Evolutionary conservation across 2,113 vertebrate genomes (phyloP).

Genomic region (Carassius auratus): DNA sequence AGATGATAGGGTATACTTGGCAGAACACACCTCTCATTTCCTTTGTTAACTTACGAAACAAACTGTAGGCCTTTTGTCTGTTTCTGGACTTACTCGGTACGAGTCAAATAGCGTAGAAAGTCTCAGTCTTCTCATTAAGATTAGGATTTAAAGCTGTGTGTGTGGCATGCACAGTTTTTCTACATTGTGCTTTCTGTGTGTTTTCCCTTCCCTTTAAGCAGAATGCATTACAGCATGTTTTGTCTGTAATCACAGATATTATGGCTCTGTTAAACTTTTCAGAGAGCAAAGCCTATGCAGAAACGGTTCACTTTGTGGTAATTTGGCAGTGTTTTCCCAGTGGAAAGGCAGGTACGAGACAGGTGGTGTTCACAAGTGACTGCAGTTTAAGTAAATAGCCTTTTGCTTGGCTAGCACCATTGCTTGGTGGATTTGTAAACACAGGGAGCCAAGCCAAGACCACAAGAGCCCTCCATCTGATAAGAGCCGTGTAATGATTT

Average conservation of each 20-base stretch:
- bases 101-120: background rate
- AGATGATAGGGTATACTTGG: constrained; percentile 32
- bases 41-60: constrained; percentile 15
- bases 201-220: background rate
- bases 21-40: constrained; percentile 42
- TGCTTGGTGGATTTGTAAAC: constrained; percentile 18
- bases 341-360: constrained; percentile 20
- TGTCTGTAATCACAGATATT: constrained; percentile 5
- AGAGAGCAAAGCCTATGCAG: background rate
- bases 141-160: background rate
- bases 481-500: constrained; percentile 58
- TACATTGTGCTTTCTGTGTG: background rate
- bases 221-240: background rate
- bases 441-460: background rate
- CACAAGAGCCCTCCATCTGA: constrained; percentile 57
- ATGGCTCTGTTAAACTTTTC: constrained; percentile 33
- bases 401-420: background rate
- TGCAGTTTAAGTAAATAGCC: background rate
- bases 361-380: background rate
- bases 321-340: constrained; percentile 13
- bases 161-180: background rate
- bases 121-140: background rate
- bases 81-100: constrained; percentile 3
- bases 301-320: background rate
- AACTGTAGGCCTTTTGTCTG: constrained; percentile 16